Evolutionary conservation across 2,888 invertebrate genomes (phyloP).

Genomic region (Nymphalis c-album): DNA sequence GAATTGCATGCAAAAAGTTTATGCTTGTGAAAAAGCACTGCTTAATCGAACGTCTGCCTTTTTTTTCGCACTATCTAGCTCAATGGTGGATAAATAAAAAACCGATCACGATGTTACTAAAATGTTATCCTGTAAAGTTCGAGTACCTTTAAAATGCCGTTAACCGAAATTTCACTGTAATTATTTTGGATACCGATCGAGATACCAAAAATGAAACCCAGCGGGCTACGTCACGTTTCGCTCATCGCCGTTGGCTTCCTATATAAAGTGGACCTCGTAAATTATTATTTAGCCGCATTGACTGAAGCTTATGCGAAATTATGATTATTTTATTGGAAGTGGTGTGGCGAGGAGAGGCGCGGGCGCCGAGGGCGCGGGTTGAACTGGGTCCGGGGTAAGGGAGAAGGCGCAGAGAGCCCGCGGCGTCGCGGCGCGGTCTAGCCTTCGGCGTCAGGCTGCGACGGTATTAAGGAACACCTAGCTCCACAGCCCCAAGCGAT

Average conservation of each 20-base stretch:
- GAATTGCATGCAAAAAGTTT: no score
- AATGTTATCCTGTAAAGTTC: constrained; percentile 15
- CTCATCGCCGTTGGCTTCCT: constrained; percentile 48
- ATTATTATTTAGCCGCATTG: constrained; percentile 52
- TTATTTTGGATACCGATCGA: constrained; percentile 27
- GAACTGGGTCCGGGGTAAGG: constrained; percentile 11
- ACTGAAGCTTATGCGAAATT: constrained; percentile 30
- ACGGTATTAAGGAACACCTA: constrained; percentile 39
- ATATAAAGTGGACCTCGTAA: constrained; percentile 53
- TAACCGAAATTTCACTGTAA: constrained; percentile 25
- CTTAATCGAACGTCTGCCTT: no score
- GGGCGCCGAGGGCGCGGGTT: constrained; percentile 28
- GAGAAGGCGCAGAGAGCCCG: constrained; percentile 16
- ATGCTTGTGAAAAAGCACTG: no score
- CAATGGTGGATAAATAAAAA: background rate
- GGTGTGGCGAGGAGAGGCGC: constrained; percentile 37
- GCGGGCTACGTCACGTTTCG: constrained; percentile 49
- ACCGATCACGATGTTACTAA: background rate
- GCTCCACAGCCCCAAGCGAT: constrained; percentile 55
- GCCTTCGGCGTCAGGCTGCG: constrained; percentile 25
- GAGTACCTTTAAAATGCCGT: constrained; percentile 17
- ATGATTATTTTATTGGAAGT: constrained; percentile 42
- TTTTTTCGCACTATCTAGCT: no score
- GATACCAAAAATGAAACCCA: constrained; percentile 23
- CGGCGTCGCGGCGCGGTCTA: constrained; percentile 20